Base-by-base conservation (phyloP, 2,888 invertebrate genomes). In the Camponotus fellah region DNA sequence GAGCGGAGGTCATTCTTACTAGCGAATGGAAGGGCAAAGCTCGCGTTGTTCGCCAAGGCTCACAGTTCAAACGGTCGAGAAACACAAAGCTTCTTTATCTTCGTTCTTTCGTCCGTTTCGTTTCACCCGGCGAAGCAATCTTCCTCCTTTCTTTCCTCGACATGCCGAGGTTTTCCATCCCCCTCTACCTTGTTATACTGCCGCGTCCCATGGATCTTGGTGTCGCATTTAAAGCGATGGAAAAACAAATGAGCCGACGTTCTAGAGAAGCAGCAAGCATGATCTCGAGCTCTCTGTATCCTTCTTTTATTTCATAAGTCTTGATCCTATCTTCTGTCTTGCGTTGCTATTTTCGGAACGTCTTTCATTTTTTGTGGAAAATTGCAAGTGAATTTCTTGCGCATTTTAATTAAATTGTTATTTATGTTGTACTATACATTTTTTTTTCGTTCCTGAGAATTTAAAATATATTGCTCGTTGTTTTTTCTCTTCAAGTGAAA, bases 21-120 rank as follows among this genome's bases (percentile, higher is more conserved):
- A 80, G 85, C 56, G 53, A 49, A 72, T 81, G 85, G 56, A 82
- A 86, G 86, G 83, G 86, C 79, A 86, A 87, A 84, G 88, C 83
- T 85, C 76, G 83, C 72, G 87, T 85, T 89, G 87, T 85, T 87
- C 88, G 82, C 80, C 79, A 77, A 0, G 82, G 56, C 84, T 82
- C 76, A 71, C 86, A 85, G 83, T 83, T 88, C 86, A 89, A 90
- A 89, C 88, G 89, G 88, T 91, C 90, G 87, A 86, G 91, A 91
- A 88, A 91, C 88, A 90, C 87, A 90, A 91, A 92, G 90, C 88
- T 91, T 90, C 90, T 90, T 89, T 90, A 90, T 87, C 87, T 86
- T 82, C 66, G 58, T 64, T 71, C 83, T 82, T 86, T 76, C 82
- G 56, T 80, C 85, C 85, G 76, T 86, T 81, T 86, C 85, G 86